A percentile compares a stretch with the other conserved stretches of the same genome.
phyloP scores from a whole-genome alignment of 2,797 vertebrate species.

The Lutjanus campechanus region DNA sequence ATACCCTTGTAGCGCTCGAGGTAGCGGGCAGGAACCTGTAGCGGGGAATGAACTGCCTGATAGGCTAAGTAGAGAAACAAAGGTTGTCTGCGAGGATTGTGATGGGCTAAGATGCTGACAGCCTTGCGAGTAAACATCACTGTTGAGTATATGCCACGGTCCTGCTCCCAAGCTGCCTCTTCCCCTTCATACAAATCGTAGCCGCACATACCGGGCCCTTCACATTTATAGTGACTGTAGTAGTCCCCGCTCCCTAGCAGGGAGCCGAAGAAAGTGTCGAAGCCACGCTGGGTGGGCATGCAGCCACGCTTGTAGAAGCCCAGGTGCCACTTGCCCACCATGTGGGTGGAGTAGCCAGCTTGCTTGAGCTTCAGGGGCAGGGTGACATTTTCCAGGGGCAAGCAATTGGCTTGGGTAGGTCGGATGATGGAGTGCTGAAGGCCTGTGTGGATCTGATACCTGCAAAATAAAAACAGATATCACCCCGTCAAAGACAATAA shows the following conservation, averaged over 20 bases:
- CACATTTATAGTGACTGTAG: slow-evolving; percentile 97
- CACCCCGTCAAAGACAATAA: background rate
- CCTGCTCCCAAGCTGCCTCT: slow-evolving; percentile 94
- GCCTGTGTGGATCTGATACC: slow-evolving; percentile 99
- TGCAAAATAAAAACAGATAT: slow-evolving; percentile 67
- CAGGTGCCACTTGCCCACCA: slow-evolving; percentile 99
- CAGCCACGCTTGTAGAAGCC: slow-evolving; percentile 96
- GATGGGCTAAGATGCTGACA: slow-evolving; percentile 90
- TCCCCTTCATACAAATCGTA: slow-evolving; percentile 96
- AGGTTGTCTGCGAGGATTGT: slow-evolving; percentile 88
- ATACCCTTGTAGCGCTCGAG: slow-evolving; percentile 94
- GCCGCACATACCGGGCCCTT: slow-evolving; percentile 94
- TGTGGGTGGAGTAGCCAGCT: slow-evolving; percentile 95
- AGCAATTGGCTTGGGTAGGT: slow-evolving; percentile 95
- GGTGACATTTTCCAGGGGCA: slow-evolving; percentile 94
- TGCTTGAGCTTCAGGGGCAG: slow-evolving; percentile 96
- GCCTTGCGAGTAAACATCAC: slow-evolving; percentile 95
- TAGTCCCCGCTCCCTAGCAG: slow-evolving; percentile 96
- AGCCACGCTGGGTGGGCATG: slow-evolving; percentile 95
- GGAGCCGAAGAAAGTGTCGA: slow-evolving; percentile 96
- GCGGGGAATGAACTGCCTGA: slow-evolving; percentile 96
- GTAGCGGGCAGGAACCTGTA: slow-evolving; percentile 94
- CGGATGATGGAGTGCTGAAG: slow-evolving; percentile 98
- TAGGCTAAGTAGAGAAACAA: slow-evolving; percentile 95
- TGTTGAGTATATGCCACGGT: slow-evolving; percentile 94